Evolutionary conservation across 2,888 invertebrate species (phyloP), one percentile per base, ranked within the genome.

Genomic region (Uropetala carovei): DNA sequence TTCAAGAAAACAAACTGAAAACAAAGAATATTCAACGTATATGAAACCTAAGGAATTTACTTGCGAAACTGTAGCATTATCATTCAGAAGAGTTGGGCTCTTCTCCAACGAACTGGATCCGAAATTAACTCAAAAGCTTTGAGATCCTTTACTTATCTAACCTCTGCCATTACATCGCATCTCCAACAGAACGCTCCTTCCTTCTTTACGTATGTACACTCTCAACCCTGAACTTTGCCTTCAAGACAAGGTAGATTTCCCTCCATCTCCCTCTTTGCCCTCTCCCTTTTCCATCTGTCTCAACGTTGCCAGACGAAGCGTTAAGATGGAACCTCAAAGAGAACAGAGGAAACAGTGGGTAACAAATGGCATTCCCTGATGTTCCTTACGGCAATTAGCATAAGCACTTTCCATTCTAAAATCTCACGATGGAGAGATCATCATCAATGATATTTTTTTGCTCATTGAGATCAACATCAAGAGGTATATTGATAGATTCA

Each of bases 351-450:
- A 75, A 75, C 75, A 75, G 27, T 22, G 75, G 75, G 22, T 75
- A 75, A 75, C 75, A 75, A 75, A 75, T 75, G 75, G 75, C 75
- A 75, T 75, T 75, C 75, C 22, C 75, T 75, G 75, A 75, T 75
- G 75, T 75, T 75, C 22, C 75, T 75, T 75, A 22, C 13, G 27
- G 75, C 75, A 75, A 75, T 75, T 75, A 75, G 75, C 75, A 75
- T 75, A 75, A 75, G 75, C 75, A 75, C 75, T 75, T 75, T 75
- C 8, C 75, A 27, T 16, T 75, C 75, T 27, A 18, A 27, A 27
- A 27, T 11, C 9, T 22, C 75, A 13, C 22, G 75, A 27, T 27
- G 22, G 22, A 22, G 68, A n/a, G 75, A 22, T 75, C 27, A 75
- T 22, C n/a, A n/a, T n/a, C n/a, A n/a, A n/a, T n/a, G n/a, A n/a